These are phyloP conservation scores for Thunnus thynnus DNA, from an alignment of 2,113 vertebrate species.

Conservation along the genomic window DNA sequence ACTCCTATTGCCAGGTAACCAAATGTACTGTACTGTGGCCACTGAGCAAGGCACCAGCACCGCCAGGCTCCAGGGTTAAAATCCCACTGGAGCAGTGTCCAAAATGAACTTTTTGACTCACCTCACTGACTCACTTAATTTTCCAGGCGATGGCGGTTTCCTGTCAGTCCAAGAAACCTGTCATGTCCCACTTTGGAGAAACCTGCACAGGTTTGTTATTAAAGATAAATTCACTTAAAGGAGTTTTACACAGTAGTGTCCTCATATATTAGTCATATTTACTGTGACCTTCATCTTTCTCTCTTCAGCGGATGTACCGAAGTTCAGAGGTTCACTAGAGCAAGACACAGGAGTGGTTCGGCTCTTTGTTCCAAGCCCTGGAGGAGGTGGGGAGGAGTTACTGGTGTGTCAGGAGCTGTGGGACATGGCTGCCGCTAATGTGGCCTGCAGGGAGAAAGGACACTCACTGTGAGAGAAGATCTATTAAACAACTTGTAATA, in stretches of 20 bases:
- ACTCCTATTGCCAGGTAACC: constrained; percentile 61
- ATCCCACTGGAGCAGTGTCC: too few species aligned
- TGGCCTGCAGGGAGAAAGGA: constrained; percentile 37
- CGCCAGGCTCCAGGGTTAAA: too few species aligned
- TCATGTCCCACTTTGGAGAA: constrained; percentile 77
- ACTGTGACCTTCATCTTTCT: background rate
- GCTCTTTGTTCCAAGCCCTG: background rate
- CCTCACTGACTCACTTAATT: too few species aligned
- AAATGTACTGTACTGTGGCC: too few species aligned
- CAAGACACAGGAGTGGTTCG: background rate
- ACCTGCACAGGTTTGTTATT: constrained; percentile 40
- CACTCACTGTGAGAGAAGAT: constrained; percentile 14
- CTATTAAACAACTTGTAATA: too few species aligned
- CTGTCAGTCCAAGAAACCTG: constrained; percentile 55
- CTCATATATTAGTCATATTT: too few species aligned
- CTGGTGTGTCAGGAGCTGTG: constrained; percentile 56
- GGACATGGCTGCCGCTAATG: constrained; percentile 68
- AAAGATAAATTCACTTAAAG: too few species aligned
- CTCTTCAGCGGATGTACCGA: background rate
- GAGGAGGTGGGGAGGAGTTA: background rate
- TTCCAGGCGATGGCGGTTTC: constrained; percentile 58
- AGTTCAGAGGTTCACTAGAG: background rate
- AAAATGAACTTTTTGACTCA: too few species aligned
- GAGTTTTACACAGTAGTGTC: too few species aligned
- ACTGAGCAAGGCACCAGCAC: too few species aligned